phyloP scores from a whole-genome alignment of 2,113 vertebrate species.

The Cryptoleucopteryx plumbea region DNA sequence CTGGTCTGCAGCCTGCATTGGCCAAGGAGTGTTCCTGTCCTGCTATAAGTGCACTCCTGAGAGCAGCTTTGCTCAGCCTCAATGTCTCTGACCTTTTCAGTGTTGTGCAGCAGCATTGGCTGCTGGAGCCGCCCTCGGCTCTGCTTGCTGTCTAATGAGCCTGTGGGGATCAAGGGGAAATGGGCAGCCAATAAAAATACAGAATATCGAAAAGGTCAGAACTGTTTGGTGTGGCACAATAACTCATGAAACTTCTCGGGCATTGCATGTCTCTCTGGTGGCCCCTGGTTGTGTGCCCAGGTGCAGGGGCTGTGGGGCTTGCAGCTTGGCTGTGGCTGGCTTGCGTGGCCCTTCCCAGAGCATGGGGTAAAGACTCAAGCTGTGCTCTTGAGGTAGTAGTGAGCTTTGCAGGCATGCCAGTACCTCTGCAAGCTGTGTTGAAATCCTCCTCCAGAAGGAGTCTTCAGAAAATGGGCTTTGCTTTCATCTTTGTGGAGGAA shows the following conservation, averaged over 20 bases:
- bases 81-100: slow-evolving; percentile 49
- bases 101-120: neutral
- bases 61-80: neutral
- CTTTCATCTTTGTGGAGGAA: neutral
- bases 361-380: neutral
- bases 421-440: neutral
- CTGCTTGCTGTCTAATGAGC: neutral
- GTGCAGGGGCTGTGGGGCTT: neutral
- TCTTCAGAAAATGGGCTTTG: neutral
- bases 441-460: neutral
- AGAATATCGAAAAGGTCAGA: slow-evolving; percentile 44
- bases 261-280: neutral
- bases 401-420: neutral
- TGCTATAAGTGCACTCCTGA: neutral
- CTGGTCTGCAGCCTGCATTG: neutral
- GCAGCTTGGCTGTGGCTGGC: neutral
- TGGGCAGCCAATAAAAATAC: slow-evolving; percentile 49
- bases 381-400: neutral
- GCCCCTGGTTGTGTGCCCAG: neutral
- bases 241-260: neutral
- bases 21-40: neutral
- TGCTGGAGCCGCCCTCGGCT: neutral
- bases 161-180: neutral
- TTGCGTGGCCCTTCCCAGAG: neutral
- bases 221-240: neutral